Evolutionary conservation across 2,113 vertebrate species (phyloP), one percentile per base, ranked within the genome.

Genomic region (Alligator mississippiensis): DNA sequence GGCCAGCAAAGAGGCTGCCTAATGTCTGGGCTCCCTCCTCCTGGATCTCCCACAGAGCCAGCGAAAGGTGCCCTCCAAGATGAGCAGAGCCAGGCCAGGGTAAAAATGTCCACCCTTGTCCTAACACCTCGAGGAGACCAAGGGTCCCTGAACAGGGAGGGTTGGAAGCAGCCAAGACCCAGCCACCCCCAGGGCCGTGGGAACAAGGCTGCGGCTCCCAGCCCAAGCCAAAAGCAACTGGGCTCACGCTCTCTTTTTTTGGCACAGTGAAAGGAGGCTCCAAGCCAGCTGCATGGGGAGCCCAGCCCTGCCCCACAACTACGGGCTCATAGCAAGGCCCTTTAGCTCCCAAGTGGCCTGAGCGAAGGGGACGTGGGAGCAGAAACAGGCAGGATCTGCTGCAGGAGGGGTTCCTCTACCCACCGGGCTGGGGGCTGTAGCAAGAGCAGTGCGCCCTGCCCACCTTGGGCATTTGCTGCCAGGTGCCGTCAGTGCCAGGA

Each of bases 401-500:
- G 47, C 47, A 47, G 7, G 9, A 47, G 47, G 47, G 47, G 47
- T 7, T 47, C 47, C 47, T 47, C 47, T 47, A 7, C 6, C 47
- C 47, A 47, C 47, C 3, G 47, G 47, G 47, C 47, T 47, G 47
- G 47, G 47, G 47, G 47, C 47, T 47, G 47, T 54, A 16, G 9
- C 19, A 25, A 2, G 21, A 1, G 64, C 0, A 0, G 17, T 27
- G 57, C 4, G 34, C 34, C 64, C 18, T 57, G 72, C 80, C 14
- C 59, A 61, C 80, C 14, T 55, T 1, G 0, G 54, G 58, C 0
- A 16, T 1, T 11, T 1, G 0, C 1, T 1, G 66, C 9, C 0
- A 0, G 55, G 34, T 1, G 7, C 61, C 64, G 0, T 4, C 28
- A 0, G 10, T 17, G 14, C 5, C 4, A 3, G 12, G 0, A 1